Evolutionary conservation across 2,888 invertebrate genomes (phyloP), one percentile per base, ranked within the genome.

Genomic region (Pharmacophagus antenor): DNA sequence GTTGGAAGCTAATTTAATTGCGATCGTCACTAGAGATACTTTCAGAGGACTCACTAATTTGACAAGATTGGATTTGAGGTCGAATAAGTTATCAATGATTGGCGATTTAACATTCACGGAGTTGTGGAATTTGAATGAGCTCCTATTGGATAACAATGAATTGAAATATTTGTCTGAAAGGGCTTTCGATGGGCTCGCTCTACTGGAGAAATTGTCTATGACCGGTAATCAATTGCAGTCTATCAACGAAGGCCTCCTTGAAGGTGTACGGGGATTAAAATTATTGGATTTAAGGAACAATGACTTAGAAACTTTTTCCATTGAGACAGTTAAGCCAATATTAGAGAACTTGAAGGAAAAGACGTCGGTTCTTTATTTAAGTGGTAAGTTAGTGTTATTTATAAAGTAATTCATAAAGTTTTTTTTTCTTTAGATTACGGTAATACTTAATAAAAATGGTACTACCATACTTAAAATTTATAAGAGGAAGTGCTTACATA

Each of bases 31-130:
- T 63, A 92, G 93, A 70, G 95, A 95, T 70, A 95, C 94, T 65
- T 96, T 96, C 78, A 91, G 93, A 63, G 96, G 96, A 2, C 85
- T 97, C 73, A 92, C 92, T 66, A 94, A 94, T 81, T 88, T 97
- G 68, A 93, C 93, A 72, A 91, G 94, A 76, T 92, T 97, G 67
- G 95, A 96, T 84, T 85, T 97, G 73, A 93, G 94, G 69, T 92
- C 92, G 65, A 97, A 97, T 84, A 92, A 93, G 79, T 92, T 97
- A 71, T 93, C 94, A 64, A 95, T 95, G 91, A 92, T 97, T 67
- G 95, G 95, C 21, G 95, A 95, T 72, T 92, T 94, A 65, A 95
- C 94, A 52, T 97, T 97, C 85, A 92, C 94, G 5, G 96, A 96
- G 80, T 89, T 96, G 81, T 95, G 95, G 89, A 94, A 94, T 74